Base-by-base conservation (phyloP, 2,797 vertebrate species). In the Salmo trutta region DNA sequence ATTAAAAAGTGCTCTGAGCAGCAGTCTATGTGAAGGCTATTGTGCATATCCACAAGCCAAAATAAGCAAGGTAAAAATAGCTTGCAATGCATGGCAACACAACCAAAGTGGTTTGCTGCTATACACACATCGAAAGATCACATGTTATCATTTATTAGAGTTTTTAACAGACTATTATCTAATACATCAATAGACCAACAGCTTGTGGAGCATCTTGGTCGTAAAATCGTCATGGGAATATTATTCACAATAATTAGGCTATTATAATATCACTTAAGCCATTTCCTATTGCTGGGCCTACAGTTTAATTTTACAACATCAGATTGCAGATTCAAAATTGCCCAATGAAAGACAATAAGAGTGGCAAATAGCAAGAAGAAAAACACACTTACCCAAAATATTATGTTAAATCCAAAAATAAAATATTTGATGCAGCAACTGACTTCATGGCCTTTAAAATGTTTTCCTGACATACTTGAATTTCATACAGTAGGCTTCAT, bases 361-460 rank as follows among this genome's bases (percentile, higher is more conserved):
- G 2, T 1, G 41, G 10, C 10, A 64, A 3, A 19, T 64, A 24
- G 8, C 21, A 24, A 64, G n/a, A 64, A 24, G 8, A 21, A 12
- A 64, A 10, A 64, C 17, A 2, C 2, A 87, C 96, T 97, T 88
- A 99, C 98, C 98, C 98, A 99, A 76, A 99, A 99, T 82, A 99
- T 96, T 90, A 99, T 98, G 93, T 99, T 99, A 95, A 99, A 99
- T 89, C 97, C 98, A 33, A 99, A 99, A 79, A 99, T 99, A 88
- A 98, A 99, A 87, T 99, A 99, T 82, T 99, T 99, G 94, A 99
- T 99, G 95, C 97, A 99, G 95, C 98, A 99, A 93, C 98, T 99
- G 95, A 99, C 98, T 95, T 99, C 98, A 75, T 98, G 95, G 82
- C 96, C 97, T 90, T 97, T 97, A 93, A 95, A 98, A 52, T 97